Base-by-base conservation (phyloP, 2,888 invertebrate species). In the Aleiodes leptofemur region DNA sequence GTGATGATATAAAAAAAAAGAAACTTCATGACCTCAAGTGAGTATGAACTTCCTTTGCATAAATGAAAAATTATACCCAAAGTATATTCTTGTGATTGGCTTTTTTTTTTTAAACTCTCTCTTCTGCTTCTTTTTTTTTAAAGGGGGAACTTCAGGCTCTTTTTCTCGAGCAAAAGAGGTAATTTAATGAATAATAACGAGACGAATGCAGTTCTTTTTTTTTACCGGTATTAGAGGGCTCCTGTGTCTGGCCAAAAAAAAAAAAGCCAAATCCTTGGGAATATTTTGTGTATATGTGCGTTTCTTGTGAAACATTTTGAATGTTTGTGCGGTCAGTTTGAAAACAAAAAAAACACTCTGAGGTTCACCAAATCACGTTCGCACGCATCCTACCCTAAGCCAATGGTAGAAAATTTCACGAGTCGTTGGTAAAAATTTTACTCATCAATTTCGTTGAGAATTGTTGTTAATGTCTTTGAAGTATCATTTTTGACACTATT, bases 351-450 rank as follows among this genome's bases (percentile, higher is more conserved):
- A 64, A 64, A 64, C 23, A 43, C 64, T 34, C 64, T 64, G 64
- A 34, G 64, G 64, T 64, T 64, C 64, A 43, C 48, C 64, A 48
- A 64, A 64, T 64, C 64, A 64, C 48, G 43, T 64, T 64, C 64
- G 64, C 43, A 64, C 64, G 64, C 23, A 64, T 64, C 43, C 43
- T 23, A 23, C 23, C 23, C 64, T 64, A 64, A 64, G 43, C 23
- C 59, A 59, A 34, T 16, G 64, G 64, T 34, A 6, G 23, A 16
- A 43, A 64, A 64, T 38, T 64, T 64, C 48, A 48, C 43, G 43
- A 48, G 43, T 43, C 7, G 43, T 43, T 23, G 23, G 23, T 23
- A 23, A 23, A 11, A 43, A 43, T 14, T 16, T 48, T 43, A 9
- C 9, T 48, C 43, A 64, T 64, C 61, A 61, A 61, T 64, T 64